These are phyloP conservation scores for Pollicipes pollicipes DNA, from an alignment of 1,140 invertebrate genomes.

Conservation along the genomic window DNA sequence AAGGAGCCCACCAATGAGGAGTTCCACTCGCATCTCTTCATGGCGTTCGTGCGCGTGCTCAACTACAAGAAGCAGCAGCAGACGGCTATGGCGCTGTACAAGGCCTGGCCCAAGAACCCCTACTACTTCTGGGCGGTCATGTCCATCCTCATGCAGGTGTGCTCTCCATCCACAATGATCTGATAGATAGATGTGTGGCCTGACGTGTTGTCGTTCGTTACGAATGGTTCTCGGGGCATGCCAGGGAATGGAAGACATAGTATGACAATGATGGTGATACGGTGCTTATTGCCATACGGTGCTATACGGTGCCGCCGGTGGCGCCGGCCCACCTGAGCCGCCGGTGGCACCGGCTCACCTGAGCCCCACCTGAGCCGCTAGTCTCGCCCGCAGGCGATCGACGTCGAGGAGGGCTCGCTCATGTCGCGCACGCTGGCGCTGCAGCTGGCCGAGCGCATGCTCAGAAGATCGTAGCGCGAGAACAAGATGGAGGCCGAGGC, in stretches of 20 bases:
- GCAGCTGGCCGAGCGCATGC: conserved; percentile 10
- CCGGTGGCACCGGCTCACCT: no score
- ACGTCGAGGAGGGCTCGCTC: background rate
- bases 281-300: conserved; percentile 9
- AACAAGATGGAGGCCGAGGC: conserved; percentile 82
- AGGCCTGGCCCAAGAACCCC: conserved; percentile 71
- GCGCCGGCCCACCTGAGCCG: no score
- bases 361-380: no score
- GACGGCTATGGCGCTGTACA: conserved; percentile 72
- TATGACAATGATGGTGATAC: conserved; percentile 6
- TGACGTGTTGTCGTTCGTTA: background rate
- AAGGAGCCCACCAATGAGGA: conserved; percentile 76
- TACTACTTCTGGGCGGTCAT: conserved; percentile 97
- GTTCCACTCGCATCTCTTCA: conserved; percentile 78
- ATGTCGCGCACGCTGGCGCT: conserved; percentile 15
- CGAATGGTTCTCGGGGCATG: background rate
- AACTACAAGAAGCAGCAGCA: conserved; percentile 83
- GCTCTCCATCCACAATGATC: conserved; percentile 8
- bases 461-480: conserved; percentile 67
- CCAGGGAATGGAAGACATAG: conserved; percentile 13
- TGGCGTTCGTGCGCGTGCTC: conserved; percentile 76
- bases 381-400: background rate
- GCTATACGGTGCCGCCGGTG: no score
- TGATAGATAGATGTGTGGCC: background rate
- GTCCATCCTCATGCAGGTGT: conserved; percentile 81